Conservation (phyloP, 2,113 vertebrate genomes). For the Prietella phreatophila region DNA sequence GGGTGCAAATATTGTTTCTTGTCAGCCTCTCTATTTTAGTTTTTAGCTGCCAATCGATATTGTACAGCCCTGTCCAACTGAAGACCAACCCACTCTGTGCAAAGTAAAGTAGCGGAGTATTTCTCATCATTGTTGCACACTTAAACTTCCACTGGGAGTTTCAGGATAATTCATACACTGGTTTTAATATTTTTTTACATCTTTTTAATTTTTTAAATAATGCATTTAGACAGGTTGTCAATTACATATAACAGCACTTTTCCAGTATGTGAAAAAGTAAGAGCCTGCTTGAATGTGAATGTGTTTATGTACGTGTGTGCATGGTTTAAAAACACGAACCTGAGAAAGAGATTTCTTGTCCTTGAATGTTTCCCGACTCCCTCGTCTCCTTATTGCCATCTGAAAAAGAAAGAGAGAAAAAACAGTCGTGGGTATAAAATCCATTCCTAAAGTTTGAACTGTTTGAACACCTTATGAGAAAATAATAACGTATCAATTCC, state of each 20-base stretch:
- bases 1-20: neutral
- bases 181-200: neutral
- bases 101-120: neutral
- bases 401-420: conserved; percentile 60
- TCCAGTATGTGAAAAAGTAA: neutral
- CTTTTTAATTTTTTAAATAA: neutral
- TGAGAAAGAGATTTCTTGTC: conserved; percentile 88
- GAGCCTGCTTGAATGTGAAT: neutral
- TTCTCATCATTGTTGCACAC: neutral
- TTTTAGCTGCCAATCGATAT: neutral
- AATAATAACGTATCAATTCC: neutral
- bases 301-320: neutral
- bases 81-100: neutral
- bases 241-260: neutral
- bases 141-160: neutral
- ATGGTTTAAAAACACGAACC: conserved; percentile 69
- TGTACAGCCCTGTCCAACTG: neutral
- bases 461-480: neutral
- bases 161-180: neutral
- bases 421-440: neutral
- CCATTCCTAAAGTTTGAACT: neutral
- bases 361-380: conserved; percentile 88
- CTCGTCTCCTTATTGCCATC: conserved; percentile 89
- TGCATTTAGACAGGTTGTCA: neutral
- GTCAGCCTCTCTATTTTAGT: neutral